Percentiles rank a stretch among this genome's conserved stretches.
These are phyloP conservation scores for Camponotus vicinus DNA, from an alignment of 1,140 invertebrate species.

Conservation along the genomic window DNA sequence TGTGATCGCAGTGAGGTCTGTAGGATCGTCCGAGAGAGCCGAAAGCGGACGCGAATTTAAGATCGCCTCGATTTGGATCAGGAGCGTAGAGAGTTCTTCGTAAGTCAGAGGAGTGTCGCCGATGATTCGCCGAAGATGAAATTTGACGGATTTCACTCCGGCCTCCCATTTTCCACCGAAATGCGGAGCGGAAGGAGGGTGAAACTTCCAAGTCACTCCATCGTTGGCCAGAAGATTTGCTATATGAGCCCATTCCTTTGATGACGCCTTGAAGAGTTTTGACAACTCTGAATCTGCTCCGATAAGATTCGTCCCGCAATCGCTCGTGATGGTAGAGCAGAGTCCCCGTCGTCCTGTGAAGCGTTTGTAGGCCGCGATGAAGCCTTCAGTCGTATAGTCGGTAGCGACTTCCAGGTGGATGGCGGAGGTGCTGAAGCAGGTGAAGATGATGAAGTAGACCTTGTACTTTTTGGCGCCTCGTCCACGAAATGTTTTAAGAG, in stretches of 20 bases:
- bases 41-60: slow-evolving; percentile 68
- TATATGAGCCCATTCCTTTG: background rate
- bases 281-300: slow-evolving; percentile 70
- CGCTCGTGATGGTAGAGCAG: slow-evolving; percentile 69
- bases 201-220: background rate
- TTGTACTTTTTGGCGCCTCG: slow-evolving; percentile 2
- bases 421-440: background rate
- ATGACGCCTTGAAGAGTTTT: slow-evolving; percentile 23
- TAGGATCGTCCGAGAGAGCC: slow-evolving; percentile 58
- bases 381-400: background rate
- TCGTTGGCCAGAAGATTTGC: background rate
- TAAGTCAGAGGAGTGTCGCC: background rate
- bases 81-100: background rate
- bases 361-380: slow-evolving; percentile 12
- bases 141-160: background rate
- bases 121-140: background rate
- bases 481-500: slow-evolving; percentile 24
- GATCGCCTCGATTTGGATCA: slow-evolving; percentile 13
- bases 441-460: background rate
- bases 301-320: slow-evolving; percentile 80
- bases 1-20: background rate
- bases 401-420: background rate
- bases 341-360: slow-evolving; percentile 67
- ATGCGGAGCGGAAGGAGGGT: background rate
- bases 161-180: background rate